phyloP scores from a whole-genome alignment of 2,113 vertebrate genomes.

The Meleagris gallopavo region DNA sequence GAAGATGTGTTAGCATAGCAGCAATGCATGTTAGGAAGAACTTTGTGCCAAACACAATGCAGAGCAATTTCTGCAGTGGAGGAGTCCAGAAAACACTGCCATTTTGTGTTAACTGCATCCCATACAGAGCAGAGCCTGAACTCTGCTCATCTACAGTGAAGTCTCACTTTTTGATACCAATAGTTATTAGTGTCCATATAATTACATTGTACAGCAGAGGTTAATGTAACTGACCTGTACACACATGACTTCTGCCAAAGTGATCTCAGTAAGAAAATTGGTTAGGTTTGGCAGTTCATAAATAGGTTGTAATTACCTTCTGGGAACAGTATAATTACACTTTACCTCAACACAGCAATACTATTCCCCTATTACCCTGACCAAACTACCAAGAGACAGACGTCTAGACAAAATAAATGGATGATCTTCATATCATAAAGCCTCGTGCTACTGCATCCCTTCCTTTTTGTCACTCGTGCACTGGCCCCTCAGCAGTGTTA shows the following conservation, averaged over 20 bases:
- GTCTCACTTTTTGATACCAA: background rate
- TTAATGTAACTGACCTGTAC: background rate
- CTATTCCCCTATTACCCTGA: background rate
- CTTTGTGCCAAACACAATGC: fast-evolving
- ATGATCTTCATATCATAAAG: background rate
- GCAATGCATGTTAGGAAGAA: background rate
- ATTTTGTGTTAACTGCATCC: background rate
- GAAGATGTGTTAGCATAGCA: background rate
- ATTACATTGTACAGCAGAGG: background rate
- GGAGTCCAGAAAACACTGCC: background rate
- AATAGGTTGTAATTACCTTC: constrained; percentile 23
- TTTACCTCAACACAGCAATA: background rate
- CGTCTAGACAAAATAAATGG: background rate
- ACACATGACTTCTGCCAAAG: background rate
- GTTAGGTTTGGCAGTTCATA: constrained; percentile 5
- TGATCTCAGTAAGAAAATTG: background rate
- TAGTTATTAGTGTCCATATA: background rate
- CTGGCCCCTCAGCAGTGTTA: background rate
- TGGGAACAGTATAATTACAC: background rate
- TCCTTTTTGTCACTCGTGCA: background rate
- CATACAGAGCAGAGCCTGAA: background rate
- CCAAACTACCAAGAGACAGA: background rate
- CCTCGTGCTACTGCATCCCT: background rate
- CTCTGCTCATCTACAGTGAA: background rate
- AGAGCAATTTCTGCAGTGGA: background rate